A percentile compares a stretch with the other conserved stretches of the same genome.
phyloP scores from a whole-genome alignment of 2,113 vertebrate species.

The Pluvialis apricaria region DNA sequence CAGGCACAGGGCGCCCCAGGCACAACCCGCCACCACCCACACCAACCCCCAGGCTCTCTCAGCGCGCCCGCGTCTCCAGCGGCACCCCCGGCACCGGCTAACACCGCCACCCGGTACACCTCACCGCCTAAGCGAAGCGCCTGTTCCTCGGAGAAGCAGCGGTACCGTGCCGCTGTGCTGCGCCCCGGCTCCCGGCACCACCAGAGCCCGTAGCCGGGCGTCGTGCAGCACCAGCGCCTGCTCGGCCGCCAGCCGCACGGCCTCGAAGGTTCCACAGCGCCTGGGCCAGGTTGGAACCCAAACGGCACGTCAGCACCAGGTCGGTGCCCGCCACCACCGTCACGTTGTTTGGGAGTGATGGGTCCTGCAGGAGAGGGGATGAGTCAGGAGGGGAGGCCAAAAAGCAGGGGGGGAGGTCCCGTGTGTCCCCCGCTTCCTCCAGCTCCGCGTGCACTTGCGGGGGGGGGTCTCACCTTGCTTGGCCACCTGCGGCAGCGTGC shows the following conservation, averaged over 20 bases:
- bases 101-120: constrained; percentile 83
- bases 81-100: constrained; percentile 76
- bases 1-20: constrained; percentile 84
- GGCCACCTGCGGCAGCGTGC: constrained; percentile 46
- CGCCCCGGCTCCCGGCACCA: constrained; percentile 77
- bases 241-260: constrained; percentile 71
- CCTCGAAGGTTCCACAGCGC: constrained; percentile 86
- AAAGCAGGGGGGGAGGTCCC: fast-evolving
- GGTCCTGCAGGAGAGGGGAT: constrained; percentile 64
- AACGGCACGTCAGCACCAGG: constrained; percentile 89
- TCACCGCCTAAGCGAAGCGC: constrained; percentile 79
- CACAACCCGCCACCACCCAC: constrained; percentile 92
- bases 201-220: constrained; percentile 79
- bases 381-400: neutral
- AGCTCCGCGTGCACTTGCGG: fast-evolving
- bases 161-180: constrained; percentile 81
- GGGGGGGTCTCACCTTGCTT: constrained; percentile 64
- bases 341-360: constrained; percentile 80
- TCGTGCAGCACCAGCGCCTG: constrained; percentile 77
- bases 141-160: constrained; percentile 88
- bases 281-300: constrained; percentile 91
- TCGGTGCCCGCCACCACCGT: constrained; percentile 89
- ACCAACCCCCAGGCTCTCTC: constrained; percentile 88
- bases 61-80: constrained; percentile 84
- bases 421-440: fast-evolving